These are phyloP conservation scores for Clavelina lepadiformis DNA, from an alignment of 23 tunicate genomes.

Conservation along the genomic window DNA sequence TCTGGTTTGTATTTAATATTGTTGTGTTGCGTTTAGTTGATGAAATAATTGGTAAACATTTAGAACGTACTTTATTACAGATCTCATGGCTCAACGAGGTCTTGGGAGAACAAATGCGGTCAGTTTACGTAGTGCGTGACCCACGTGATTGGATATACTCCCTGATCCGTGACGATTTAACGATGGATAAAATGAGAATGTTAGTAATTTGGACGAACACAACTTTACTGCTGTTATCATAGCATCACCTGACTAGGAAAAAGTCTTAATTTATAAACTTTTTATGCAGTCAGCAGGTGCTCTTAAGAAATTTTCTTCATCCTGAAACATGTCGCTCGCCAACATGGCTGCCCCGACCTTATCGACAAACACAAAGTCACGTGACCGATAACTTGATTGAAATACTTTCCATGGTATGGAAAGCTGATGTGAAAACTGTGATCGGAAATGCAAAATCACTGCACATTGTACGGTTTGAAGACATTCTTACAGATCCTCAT, in stretches of 20 bases:
- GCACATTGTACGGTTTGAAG: conserved; percentile 60
- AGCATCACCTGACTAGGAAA: too few species aligned
- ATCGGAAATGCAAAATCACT: conserved; percentile 10
- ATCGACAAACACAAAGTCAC: neutral
- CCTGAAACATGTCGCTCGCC: neutral
- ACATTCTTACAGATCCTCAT: conserved; percentile 33
- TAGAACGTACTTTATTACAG: neutral
- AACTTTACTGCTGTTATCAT: too few species aligned
- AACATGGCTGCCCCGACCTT: neutral
- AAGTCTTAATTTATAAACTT: too few species aligned
- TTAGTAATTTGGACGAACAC: too few species aligned
- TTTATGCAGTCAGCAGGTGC: neutral
- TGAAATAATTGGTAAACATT: neutral
- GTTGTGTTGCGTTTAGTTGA: neutral
- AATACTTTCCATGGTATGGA: conserved; percentile 46
- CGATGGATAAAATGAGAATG: neutral
- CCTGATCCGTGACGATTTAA: conserved; percentile 23
- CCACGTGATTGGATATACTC: conserved; percentile 71
- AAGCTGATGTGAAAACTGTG: conserved; percentile 12
- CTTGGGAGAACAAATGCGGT: conserved; percentile 25
- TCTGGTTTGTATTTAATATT: too few species aligned
- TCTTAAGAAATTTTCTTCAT: neutral
- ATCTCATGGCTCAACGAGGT: conserved; percentile 29
- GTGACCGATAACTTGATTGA: neutral
- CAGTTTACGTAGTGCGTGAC: conserved; percentile 46